Conservation (phyloP, 2,888 invertebrate genomes). For the Carpatolechia fugitivella region DNA sequence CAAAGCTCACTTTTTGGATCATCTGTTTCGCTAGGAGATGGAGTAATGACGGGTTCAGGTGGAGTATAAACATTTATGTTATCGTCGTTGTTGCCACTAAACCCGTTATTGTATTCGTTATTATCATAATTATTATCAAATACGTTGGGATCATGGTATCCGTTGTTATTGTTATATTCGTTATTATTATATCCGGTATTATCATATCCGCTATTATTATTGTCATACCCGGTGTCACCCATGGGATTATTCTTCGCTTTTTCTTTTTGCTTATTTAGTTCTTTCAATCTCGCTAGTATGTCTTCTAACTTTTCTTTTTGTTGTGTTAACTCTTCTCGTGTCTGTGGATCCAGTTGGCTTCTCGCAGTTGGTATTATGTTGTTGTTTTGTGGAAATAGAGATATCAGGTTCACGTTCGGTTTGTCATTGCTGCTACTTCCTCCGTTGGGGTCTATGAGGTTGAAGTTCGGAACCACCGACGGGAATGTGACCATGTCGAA, state of each 20-base stretch:
- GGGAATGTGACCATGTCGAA: neutral
- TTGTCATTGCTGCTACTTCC: too few relatives aligned
- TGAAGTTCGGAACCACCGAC: neutral
- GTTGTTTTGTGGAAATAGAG: neutral
- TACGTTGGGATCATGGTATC: neutral
- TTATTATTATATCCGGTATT: constrained; percentile 1
- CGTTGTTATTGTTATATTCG: neutral
- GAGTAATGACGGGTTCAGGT: too few relatives aligned
- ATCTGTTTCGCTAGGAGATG: neutral
- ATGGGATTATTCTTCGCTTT: neutral
- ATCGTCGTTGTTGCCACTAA: too few relatives aligned
- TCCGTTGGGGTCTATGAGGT: neutral
- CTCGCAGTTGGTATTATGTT: neutral
- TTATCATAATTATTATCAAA: neutral
- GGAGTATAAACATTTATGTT: too few relatives aligned
- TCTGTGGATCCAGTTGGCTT: neutral
- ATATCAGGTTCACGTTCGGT: neutral
- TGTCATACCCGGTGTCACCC: neutral
- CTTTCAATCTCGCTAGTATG: constrained; percentile 7
- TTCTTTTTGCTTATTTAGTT: constrained; percentile 5
- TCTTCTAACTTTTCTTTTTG: constrained; percentile 5
- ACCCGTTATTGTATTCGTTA: too few relatives aligned
- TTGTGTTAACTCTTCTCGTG: neutral
- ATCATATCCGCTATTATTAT: neutral
- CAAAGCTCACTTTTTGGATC: constrained; percentile 18